Base-by-base conservation (phyloP, 2,113 vertebrate species). In the Trinectes maculatus region DNA sequence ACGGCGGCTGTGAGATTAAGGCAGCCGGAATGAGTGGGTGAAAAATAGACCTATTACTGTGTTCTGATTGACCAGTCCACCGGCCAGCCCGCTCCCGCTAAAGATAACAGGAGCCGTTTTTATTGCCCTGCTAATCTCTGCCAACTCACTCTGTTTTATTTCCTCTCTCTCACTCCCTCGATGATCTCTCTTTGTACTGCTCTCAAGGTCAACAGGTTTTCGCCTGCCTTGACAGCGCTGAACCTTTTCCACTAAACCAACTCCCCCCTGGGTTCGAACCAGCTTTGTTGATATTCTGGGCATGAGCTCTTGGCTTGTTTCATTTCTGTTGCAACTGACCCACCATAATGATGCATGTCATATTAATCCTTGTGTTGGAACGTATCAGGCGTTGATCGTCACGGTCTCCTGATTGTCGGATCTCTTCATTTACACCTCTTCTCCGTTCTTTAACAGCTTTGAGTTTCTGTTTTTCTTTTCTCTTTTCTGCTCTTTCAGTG, bases 61-160 rank as follows among this genome's bases (percentile, higher is more conserved):
- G 73, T 31, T 74, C 33, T 80, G 83, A 91, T 79, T 83, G 87
- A 80, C 77, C 84, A 33, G 71, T 79, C 67, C 74, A 66, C 75
- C 57, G 67, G 49, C 72, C 71, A 57, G 43, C 59, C 66, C 2
- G 43, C 54, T 74, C 73, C 18, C 49, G 74, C 65, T 57, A 74
- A 71, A 90, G 85, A 89, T 85, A 85, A 65, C 73, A 79, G 53
- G 76, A 70, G 75, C 61, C 70, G 64, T 87, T 87, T n/a, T 86
- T 86, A 85, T 78, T 84, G 77, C 56, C 52, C 64, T 24, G 70
- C 73, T 85, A 85, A 83, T 90, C 79, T 86, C 79, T 73, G 37
- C 58, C 44, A 68, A 63, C 78, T 77, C 63, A 33, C 57, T 59
- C 28, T 77, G 57, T 76, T 80, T 84, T 78, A 76, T 76, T 86